Percentiles rank a stretch among this genome's conserved stretches.
phyloP scores from a whole-genome alignment of 2,797 vertebrate genomes.

The Rhinoraja longicauda region DNA sequence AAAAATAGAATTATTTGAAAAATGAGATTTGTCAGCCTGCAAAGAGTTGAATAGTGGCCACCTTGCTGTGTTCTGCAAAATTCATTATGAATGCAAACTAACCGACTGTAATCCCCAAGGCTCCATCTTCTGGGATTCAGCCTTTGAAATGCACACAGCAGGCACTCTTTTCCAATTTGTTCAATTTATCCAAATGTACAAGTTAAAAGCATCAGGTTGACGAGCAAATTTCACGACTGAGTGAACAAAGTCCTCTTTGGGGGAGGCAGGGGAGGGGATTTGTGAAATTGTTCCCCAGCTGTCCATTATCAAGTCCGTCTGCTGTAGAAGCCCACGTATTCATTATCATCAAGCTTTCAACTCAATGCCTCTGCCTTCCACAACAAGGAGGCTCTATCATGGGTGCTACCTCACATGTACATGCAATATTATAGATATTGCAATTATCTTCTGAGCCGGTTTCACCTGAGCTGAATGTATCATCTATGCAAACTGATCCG shows the following conservation, averaged over 20 bases:
- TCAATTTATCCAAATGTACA: neutral
- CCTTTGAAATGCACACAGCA: neutral
- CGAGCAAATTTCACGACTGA: constrained; percentile 13
- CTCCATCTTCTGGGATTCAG: neutral
- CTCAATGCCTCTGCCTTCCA: constrained; percentile 41
- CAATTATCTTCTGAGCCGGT: constrained; percentile 47
- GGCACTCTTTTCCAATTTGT: neutral
- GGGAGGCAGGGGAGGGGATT: neutral
- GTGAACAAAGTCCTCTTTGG: too few relatives aligned
- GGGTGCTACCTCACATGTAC: constrained; percentile 68
- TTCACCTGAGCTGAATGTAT: constrained; percentile 58
- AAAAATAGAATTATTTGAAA: neutral
- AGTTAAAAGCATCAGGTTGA: neutral
- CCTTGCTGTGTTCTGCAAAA: neutral
- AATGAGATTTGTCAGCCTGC: neutral
- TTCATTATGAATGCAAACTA: constrained; percentile 11
- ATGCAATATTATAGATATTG: constrained; percentile 50
- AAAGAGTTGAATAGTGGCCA: neutral
- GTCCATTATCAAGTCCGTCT: neutral
- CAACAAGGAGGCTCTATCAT: constrained; percentile 59
- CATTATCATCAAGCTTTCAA: constrained; percentile 18
- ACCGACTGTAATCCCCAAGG: neutral
- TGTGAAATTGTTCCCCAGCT: neutral
- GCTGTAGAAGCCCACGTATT: neutral
- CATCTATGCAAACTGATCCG: constrained; percentile 63